Evolutionary conservation across 2,113 vertebrate genomes (phyloP).

Genomic region (Ovis canadensis): DNA sequence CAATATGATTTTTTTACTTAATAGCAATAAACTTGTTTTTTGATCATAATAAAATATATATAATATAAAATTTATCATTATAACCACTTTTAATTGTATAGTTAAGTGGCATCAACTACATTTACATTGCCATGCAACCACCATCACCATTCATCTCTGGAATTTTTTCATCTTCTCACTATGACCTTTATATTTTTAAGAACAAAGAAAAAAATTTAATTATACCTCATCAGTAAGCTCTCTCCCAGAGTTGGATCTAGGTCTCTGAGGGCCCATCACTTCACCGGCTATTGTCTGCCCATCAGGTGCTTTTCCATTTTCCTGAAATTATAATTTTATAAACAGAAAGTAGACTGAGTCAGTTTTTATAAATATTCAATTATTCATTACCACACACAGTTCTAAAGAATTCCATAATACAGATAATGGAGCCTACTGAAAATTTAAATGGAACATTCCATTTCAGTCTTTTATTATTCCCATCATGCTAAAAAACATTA

Average conservation of each 20-base stretch:
- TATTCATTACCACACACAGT: slow-evolving; percentile 39
- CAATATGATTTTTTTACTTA: background rate
- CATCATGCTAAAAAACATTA: slow-evolving; percentile 39
- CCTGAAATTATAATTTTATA: slow-evolving; percentile 81
- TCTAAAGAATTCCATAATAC: slow-evolving; percentile 45
- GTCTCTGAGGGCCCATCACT: slow-evolving; percentile 91
- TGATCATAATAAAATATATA: background rate
- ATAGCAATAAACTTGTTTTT: background rate
- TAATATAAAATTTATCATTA: background rate
- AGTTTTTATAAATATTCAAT: slow-evolving; percentile 57
- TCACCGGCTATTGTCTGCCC: slow-evolving; percentile 83
- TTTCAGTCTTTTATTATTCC: slow-evolving; percentile 36
- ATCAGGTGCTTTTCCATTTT: slow-evolving; percentile 88
- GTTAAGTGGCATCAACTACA: background rate
- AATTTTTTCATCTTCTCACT: background rate
- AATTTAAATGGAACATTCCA: slow-evolving; percentile 48
- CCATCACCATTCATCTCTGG: background rate
- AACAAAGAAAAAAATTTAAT: background rate
- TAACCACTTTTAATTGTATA: background rate
- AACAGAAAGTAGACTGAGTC: slow-evolving; percentile 40
- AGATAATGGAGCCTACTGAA: slow-evolving; percentile 43
- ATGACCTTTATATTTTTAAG: background rate
- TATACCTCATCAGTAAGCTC: slow-evolving; percentile 97
- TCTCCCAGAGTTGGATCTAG: slow-evolving; percentile 95
- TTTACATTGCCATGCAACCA: background rate